Evolutionary conservation across 1,140 invertebrate genomes (phyloP), one percentile per base, ranked within the genome.

Genomic region (Melitaea cinxia): DNA sequence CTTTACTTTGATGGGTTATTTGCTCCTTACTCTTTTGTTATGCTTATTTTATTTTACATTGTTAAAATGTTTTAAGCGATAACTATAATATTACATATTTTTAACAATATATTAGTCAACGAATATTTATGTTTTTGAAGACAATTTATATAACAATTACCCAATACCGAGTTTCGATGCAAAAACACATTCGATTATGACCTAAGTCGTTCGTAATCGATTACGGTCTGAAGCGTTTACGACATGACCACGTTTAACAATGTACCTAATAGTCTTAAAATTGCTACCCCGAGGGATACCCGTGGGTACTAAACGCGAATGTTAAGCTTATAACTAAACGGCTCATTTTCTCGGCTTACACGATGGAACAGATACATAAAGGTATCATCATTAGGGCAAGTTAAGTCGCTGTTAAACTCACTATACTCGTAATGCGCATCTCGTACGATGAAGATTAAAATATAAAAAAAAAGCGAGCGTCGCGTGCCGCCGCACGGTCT

Each of bases 381-480:
- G 56, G 64, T 64, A 65, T 72, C 68, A 64, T 72, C 60, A 68
- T 72, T 72, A 73, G 49, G 59, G 15, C 58, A 62, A 67, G 70
- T 70, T 69, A 53, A 47, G 14, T 37, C 54, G 12, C 35, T 50
- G 54, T 35, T 63, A 42, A 6, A 63, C 35, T 68, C 61, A 68
- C 68, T 57, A 69, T 58, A n/a, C n/a, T n/a, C n/a, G n/a, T n/a
- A 70, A 21, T 45, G 39, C 19, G 23, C 39, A 62, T 37, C 30
- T 66, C 57, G 58, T 30, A 61, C 65, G 59, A 45, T 52, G 63
- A 58, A 33, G 70, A 75, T 78, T 73, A 74, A 57, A 77, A 77
- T n/a, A n/a, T n/a, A n/a, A 76, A 80, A 84, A 70, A 72, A 66
- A 73, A 73, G 70, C 63, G 56, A 78, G 73, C 76, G 70, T 79